Evolutionary conservation across 2,113 vertebrate genomes (phyloP), one percentile per base, ranked within the genome.

Genomic region (Nanorana parkeri): DNA sequence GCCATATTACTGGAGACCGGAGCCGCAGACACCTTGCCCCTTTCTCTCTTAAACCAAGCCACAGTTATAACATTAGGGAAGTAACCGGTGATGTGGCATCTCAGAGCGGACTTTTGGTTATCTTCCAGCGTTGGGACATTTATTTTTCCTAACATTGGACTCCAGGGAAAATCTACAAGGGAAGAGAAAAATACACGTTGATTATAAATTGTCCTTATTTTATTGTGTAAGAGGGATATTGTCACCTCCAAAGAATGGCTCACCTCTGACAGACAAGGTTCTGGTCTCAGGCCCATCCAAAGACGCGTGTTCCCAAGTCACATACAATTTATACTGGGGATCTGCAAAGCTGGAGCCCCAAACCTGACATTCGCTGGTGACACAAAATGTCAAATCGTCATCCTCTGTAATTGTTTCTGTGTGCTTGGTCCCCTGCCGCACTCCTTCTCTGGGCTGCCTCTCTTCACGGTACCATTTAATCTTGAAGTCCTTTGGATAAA

Each of bases 221-320:
- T 47, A 13, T 41, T 41, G 1, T 36, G 32, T 36, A 7, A 36
- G 5, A 36, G 32, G 32, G 41, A 47, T 47, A 15, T 47, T 47
- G 6, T 47, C 41, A 47, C 10, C 41, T 47, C 6, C 13, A 13
- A 15, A 2, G 10, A 47, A 13, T 13, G 41, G 41, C 77, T 72
- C 4, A 61, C 52, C 55, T 63, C 67, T 47, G 5, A 17, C 23
- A 52, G 67, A 80, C 78, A 80, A 20, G 3, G 17, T 13, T 24
- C 56, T 61, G 11, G 67, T 60, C 67, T 63, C 67, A 17, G 67
- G 67, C 13, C 67, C 55, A 6, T 51, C 78, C 66, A 80, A 41
- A 17, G 66, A 28, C 16, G 41, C 55, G 24, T 80, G 78, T 19
- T 80, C 32, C 78, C 78, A 80, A 5, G 67, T 71, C 24, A 80